Percentiles rank a stretch among this genome's conserved stretches.
These are phyloP conservation scores for Torymus tubicola DNA, from an alignment of 2,888 invertebrate species.

Conservation along the genomic window DNA sequence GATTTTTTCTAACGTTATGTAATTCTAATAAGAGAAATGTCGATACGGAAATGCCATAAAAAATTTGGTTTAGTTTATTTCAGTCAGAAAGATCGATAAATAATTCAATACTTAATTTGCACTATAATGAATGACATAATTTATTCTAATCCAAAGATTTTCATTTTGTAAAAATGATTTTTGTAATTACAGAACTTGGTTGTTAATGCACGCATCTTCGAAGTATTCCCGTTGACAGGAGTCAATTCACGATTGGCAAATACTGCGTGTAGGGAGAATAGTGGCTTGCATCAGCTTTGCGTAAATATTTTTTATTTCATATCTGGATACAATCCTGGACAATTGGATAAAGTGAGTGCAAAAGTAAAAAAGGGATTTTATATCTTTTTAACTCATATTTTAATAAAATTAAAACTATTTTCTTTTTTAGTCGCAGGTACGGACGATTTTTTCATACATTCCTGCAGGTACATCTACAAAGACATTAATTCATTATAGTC, in stretches of 20 bases:
- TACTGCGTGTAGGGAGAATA: conserved; percentile 15
- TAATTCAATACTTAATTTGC: too few species aligned
- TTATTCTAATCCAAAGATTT: background rate
- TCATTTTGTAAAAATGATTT: background rate
- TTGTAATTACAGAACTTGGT: conserved; percentile 41
- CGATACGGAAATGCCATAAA: too few species aligned
- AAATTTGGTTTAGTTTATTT: too few species aligned
- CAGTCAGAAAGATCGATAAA: too few species aligned
- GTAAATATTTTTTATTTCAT: background rate
- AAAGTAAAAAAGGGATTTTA: background rate
- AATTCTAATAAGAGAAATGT: too few species aligned
- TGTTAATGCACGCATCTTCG: conserved; percentile 13
- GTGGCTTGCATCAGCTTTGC: conserved; percentile 37
- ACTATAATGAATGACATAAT: background rate
- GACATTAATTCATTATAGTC: conserved; percentile 55
- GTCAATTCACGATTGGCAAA: conserved; percentile 3
- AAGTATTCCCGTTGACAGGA: conserved; percentile 41
- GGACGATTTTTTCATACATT: conserved; percentile 53
- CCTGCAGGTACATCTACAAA: conserved; percentile 59
- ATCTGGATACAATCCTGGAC: conserved; percentile 43
- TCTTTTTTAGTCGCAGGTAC: conserved; percentile 51
- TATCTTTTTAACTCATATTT: background rate
- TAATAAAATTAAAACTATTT: background rate
- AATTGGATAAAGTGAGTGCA: conserved; percentile 39
- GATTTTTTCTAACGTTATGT: too few species aligned